These are phyloP conservation scores for Manis crassicaudata DNA, from an alignment of 2,797 vertebrate genomes.

Conservation along the genomic window DNA sequence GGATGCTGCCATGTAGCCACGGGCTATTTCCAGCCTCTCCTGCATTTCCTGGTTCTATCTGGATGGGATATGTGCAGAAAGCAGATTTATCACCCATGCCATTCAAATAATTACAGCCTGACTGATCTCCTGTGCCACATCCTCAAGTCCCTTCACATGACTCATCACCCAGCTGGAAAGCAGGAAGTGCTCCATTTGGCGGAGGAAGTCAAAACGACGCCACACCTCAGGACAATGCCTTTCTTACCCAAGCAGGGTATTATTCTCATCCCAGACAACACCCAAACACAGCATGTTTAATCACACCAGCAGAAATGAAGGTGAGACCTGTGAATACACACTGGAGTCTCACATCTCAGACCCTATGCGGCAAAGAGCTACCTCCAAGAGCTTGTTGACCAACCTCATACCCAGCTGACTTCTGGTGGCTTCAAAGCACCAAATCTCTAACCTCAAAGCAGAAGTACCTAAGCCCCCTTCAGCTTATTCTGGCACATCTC, in stretches of 20 bases:
- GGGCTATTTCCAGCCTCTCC: conserved; percentile 59
- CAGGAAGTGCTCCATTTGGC: conserved; percentile 74
- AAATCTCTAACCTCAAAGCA: background rate
- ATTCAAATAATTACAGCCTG: conserved; percentile 62
- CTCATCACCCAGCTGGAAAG: conserved; percentile 72
- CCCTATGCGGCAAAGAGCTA: background rate
- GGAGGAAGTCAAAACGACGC: conserved; percentile 74
- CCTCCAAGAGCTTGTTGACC: background rate
- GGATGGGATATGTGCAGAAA: conserved; percentile 30
- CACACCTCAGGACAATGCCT: conserved; percentile 67
- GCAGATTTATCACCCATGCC: conserved; percentile 46
- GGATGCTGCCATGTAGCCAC: background rate
- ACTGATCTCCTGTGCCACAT: conserved; percentile 60
- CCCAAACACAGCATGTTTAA: conserved; percentile 63
- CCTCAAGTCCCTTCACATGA: conserved; percentile 71
- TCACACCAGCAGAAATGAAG: conserved; percentile 68
- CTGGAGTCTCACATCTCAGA: background rate
- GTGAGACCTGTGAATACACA: conserved; percentile 16
- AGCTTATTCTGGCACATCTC: background rate
- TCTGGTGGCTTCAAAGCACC: background rate
- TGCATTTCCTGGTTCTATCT: conserved; percentile 56
- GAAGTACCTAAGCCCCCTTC: background rate
- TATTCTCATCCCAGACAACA: conserved; percentile 70
- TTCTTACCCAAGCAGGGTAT: conserved; percentile 66
- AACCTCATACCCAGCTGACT: background rate